These are phyloP conservation scores for Acleris sparsana DNA, from an alignment of 2,888 invertebrate genomes.

Conservation along the genomic window DNA sequence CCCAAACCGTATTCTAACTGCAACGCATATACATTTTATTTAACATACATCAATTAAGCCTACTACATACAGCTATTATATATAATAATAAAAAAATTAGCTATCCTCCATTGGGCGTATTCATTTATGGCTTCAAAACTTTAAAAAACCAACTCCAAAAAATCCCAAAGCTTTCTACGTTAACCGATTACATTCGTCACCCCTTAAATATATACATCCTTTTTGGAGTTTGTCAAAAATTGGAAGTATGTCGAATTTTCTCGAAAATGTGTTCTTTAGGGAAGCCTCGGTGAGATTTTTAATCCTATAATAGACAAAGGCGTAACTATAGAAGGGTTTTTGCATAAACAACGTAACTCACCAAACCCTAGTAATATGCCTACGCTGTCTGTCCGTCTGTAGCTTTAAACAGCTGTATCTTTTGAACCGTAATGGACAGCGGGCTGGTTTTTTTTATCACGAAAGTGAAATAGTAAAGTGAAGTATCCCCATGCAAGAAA, in stretches of 20 bases:
- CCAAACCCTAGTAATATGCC: no score
- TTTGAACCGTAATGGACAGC: no score
- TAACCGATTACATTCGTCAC: background rate
- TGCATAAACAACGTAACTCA: no score
- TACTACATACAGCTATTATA: slow-evolving; percentile 69
- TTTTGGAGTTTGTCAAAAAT: slow-evolving; percentile 26
- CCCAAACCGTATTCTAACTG: slow-evolving; percentile 6
- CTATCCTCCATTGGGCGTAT: slow-evolving; percentile 41
- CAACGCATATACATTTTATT: slow-evolving; percentile 42
- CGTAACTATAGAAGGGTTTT: slow-evolving; percentile 33
- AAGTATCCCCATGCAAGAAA: no score
- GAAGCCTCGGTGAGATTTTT: slow-evolving; percentile 49
- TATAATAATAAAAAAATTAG: slow-evolving; percentile 56
- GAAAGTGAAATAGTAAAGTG: no score
- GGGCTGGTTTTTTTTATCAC: no score
- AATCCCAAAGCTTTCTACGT: background rate
- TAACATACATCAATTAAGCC: slow-evolving; percentile 47
- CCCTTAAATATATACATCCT: slow-evolving; percentile 8
- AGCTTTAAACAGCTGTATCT: no score
- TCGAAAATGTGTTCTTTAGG: slow-evolving; percentile 45
- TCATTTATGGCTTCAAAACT: slow-evolving; percentile 35
- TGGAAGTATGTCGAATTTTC: slow-evolving; percentile 45
- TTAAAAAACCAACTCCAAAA: slow-evolving; percentile 27
- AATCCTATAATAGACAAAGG: slow-evolving; percentile 32
- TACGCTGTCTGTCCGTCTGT: no score